Evolutionary conservation across 1,140 invertebrate genomes (phyloP).

Genomic region (Dendrolimus punctatus): DNA sequence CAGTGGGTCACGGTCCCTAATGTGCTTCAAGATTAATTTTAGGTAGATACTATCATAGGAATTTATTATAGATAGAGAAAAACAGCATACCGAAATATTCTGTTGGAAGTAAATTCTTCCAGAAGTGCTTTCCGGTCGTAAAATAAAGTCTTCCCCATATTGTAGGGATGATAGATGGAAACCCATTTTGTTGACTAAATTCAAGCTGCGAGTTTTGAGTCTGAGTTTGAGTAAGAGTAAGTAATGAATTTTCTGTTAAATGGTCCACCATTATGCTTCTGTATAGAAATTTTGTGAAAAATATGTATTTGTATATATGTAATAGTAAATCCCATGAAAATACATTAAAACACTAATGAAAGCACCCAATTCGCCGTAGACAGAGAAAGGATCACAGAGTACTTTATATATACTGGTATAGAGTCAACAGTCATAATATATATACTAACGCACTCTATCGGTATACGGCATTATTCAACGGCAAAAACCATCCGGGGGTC

Average conservation of each 20-base stretch:
- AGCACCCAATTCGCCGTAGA: no score
- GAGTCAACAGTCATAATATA: no score
- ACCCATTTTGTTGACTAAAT: conserved; percentile 51
- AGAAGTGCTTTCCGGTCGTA: conserved; percentile 37
- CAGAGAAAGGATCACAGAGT: no score
- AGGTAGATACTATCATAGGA: conserved; percentile 6
- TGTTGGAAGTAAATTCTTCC: conserved; percentile 32
- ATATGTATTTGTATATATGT: not conserved
- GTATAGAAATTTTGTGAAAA: not conserved
- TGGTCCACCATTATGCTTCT: conserved; percentile 42
- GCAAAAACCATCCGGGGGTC: no score
- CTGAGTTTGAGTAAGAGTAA: conserved; percentile 57
- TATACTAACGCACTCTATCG: no score
- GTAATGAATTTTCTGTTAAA: conserved; percentile 17
- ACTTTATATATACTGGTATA: no score
- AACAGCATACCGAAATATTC: conserved; percentile 55
- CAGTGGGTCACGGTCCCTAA: no score
- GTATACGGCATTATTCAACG: no score
- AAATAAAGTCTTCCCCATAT: conserved; percentile 66
- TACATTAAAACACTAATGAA: no score
- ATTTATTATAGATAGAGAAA: not conserved
- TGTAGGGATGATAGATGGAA: conserved; percentile 48
- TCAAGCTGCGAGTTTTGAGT: conserved; percentile 66
- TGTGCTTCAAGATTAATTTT: conserved; percentile 10
- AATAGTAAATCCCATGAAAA: no score